phyloP scores from a whole-genome alignment of 2,888 invertebrate genomes.

The Drosophila tripunctata region DNA sequence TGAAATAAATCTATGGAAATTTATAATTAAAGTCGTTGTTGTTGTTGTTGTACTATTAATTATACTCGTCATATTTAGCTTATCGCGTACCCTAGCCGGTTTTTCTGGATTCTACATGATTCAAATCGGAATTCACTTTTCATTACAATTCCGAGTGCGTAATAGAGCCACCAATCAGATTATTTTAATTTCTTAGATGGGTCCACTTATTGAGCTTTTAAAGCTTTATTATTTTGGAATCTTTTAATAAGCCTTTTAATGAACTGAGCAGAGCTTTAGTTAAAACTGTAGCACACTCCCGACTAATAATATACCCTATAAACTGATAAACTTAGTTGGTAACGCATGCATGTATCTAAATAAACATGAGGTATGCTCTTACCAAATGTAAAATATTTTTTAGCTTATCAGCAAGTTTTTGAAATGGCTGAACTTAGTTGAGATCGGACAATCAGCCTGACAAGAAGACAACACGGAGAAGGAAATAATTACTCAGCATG shows the following conservation, averaged over 20 bases:
- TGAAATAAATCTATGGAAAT: conserved; percentile 13
- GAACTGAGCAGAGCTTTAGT: too few relatives aligned
- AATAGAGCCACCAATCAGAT: too few relatives aligned
- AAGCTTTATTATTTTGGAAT: too few relatives aligned
- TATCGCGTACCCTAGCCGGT: not conserved
- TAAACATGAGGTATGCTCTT: too few relatives aligned
- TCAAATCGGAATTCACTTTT: not conserved
- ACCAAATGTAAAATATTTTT: conserved; percentile 23
- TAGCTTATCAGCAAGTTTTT: conserved; percentile 36
- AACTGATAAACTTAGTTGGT: too few relatives aligned
- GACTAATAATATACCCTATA: too few relatives aligned
- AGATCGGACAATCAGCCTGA: conserved; percentile 41
- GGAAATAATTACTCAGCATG: not conserved
- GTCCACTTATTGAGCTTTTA: too few relatives aligned
- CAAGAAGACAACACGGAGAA: conserved; percentile 26
- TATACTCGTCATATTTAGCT: not conserved
- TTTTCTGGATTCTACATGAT: conserved; percentile 21
- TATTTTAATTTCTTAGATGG: too few relatives aligned
- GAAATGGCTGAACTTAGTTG: conserved; percentile 52
- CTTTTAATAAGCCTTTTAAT: too few relatives aligned
- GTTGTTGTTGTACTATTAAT: not conserved
- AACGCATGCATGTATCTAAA: too few relatives aligned
- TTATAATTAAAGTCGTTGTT: conserved; percentile 4
- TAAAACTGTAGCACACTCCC: too few relatives aligned
- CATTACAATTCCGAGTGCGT: not conserved